phyloP scores from a whole-genome alignment of 2,797 vertebrate species.

The Rhodeus uyekii region DNA sequence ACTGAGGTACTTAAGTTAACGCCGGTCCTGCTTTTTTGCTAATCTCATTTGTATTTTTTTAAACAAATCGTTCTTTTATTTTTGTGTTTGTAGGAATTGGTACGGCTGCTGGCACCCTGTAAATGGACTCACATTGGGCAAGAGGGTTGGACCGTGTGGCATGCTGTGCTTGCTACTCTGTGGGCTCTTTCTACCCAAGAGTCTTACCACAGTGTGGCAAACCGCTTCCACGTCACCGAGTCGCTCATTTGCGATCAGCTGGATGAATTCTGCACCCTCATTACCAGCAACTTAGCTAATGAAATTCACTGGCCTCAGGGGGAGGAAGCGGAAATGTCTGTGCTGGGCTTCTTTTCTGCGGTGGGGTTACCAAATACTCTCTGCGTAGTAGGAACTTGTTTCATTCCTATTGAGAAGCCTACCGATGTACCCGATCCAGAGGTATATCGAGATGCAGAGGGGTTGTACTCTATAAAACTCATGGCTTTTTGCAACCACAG shows the following conservation, averaged over 20 bases:
- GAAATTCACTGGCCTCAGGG: conserved; percentile 52
- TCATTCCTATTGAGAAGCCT: conserved; percentile 48
- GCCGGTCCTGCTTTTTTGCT: not conserved
- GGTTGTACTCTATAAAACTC: conserved; percentile 46
- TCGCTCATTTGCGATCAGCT: conserved; percentile 50
- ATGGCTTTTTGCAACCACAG: conserved; percentile 53
- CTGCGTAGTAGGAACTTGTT: conserved; percentile 48
- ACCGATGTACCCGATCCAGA: conserved; percentile 51
- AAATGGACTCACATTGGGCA: conserved; percentile 18
- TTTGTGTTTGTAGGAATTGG: conserved; percentile 43
- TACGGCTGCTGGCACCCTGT: conserved; percentile 40
- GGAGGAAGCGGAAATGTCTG: conserved; percentile 39
- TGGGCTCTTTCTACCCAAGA: conserved; percentile 58
- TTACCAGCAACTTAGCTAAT: conserved; percentile 39
- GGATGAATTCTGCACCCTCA: conserved; percentile 51
- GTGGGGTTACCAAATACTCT: conserved; percentile 53
- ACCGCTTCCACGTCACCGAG: conserved; percentile 51
- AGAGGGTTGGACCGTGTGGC: conserved; percentile 49
- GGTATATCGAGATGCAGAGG: conserved; percentile 35
- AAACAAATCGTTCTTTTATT: not conserved
- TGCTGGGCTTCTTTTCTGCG: conserved; percentile 35
- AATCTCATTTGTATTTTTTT: not conserved
- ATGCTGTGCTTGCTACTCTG: conserved; percentile 52
- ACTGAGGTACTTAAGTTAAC: conserved; percentile 47
- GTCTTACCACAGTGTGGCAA: conserved; percentile 47